These are phyloP conservation scores for Acholoe squamosa DNA, from an alignment of 2,888 invertebrate genomes.

Conservation along the genomic window DNA sequence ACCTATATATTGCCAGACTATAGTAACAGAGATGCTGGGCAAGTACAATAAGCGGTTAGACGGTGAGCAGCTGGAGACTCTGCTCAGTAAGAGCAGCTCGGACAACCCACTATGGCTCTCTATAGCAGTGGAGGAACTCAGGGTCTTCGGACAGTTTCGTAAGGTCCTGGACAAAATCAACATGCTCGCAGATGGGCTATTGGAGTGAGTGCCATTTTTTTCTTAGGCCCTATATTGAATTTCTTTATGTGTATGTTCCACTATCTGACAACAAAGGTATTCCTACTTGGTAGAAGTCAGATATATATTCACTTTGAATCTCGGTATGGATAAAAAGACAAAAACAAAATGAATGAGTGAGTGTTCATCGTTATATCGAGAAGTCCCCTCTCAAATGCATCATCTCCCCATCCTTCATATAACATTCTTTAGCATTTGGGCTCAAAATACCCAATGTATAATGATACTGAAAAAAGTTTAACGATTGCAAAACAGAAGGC, in stretches of 20 bases:
- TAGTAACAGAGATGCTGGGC: conserved; percentile 76
- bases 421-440: too few species aligned
- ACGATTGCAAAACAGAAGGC: too few species aligned
- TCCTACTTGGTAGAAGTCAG: too few species aligned
- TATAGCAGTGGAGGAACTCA: conserved; percentile 81
- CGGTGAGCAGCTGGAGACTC: conserved; percentile 74
- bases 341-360: too few species aligned
- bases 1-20: conserved; percentile 71
- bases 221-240: background rate
- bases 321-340: too few species aligned
- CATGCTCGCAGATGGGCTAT: conserved; percentile 78
- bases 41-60: conserved; percentile 76
- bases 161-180: conserved; percentile 78
- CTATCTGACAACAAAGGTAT: too few species aligned
- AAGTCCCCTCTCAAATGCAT: too few species aligned
- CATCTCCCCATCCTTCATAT: too few species aligned
- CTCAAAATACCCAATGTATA: too few species aligned
- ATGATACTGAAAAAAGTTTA: too few species aligned
- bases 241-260: background rate
- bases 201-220: conserved; percentile 75
- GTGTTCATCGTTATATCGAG: too few species aligned
- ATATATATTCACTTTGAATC: too few species aligned
- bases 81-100: conserved; percentile 78
- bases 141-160: conserved; percentile 74
- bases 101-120: conserved; percentile 82